Conservation (phyloP, 64 coral and sea anemone species). For the Dendronephthya gigantea region DNA sequence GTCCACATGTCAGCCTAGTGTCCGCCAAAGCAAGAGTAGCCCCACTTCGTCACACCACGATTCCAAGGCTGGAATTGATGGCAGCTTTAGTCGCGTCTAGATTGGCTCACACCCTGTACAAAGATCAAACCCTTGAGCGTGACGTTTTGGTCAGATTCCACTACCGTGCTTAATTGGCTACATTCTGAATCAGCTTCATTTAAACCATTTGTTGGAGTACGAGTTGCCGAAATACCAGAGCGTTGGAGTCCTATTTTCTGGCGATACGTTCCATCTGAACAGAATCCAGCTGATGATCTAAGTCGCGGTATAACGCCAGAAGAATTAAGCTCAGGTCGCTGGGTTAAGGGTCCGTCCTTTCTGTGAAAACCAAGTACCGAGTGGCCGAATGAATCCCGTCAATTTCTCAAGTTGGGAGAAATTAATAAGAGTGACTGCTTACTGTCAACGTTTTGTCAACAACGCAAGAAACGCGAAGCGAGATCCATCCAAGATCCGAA, state of each 20-base stretch:
- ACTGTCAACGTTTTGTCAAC: neutral
- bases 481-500: neutral
- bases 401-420: neutral
- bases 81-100: constrained; percentile 19
- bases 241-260: neutral
- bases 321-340: constrained; percentile 4
- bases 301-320: neutral
- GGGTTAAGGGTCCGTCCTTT: constrained; percentile 14
- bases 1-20: neutral
- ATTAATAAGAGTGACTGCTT: neutral
- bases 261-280: constrained; percentile 11
- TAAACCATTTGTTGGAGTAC: constrained; percentile 25
- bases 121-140: neutral
- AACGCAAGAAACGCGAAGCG: neutral
- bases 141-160: constrained; percentile 18
- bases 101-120: neutral
- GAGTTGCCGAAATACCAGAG: constrained; percentile 23
- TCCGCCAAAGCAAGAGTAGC: constrained; percentile 29
- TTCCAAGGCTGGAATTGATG: constrained; percentile 41
- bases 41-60: constrained; percentile 27
- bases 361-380: neutral
- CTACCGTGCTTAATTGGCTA: constrained; percentile 11
- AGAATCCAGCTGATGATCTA: constrained; percentile 30
- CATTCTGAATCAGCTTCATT: constrained; percentile 1
- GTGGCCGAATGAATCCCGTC: neutral